Conservation (phyloP, 2,797 vertebrate genomes). For the Rhinogobio ventralis region DNA sequence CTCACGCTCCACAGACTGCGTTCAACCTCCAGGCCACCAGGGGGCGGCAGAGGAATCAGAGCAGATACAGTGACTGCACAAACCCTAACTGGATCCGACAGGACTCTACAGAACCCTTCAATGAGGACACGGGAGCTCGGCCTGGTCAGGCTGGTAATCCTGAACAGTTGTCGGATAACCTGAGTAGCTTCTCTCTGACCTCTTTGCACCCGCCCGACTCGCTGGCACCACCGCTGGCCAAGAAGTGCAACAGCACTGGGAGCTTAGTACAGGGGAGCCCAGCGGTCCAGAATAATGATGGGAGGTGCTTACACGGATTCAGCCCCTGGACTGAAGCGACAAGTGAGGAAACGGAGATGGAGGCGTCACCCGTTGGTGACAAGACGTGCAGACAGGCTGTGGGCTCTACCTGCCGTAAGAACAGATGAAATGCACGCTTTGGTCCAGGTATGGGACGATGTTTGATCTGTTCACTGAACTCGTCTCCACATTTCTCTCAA, state of each 20-base stretch:
- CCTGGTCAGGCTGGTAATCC: constrained; percentile 75
- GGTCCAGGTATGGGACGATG: constrained; percentile 59
- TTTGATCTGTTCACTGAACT: constrained; percentile 60
- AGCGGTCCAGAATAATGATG: constrained; percentile 69
- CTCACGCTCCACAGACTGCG: constrained; percentile 43
- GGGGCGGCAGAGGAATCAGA: constrained; percentile 89
- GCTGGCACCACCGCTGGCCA: constrained; percentile 70
- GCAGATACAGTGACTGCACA: constrained; percentile 86
- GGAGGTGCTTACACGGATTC: constrained; percentile 76
- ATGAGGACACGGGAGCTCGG: constrained; percentile 80
- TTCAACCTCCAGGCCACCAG: constrained; percentile 80
- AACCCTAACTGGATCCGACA: constrained; percentile 84
- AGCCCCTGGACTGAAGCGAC: constrained; percentile 66
- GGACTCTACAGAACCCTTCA: constrained; percentile 89
- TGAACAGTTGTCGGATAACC: constrained; percentile 86
- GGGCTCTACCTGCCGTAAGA: constrained; percentile 72
- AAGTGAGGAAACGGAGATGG: constrained; percentile 56
- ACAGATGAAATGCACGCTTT: constrained; percentile 77
- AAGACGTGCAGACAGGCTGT: constrained; percentile 64
- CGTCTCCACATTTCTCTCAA: constrained; percentile 54
- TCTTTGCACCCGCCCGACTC: constrained; percentile 84
- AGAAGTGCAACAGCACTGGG: constrained; percentile 93
- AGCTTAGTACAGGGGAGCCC: constrained; percentile 74
- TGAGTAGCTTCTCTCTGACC: constrained; percentile 91
- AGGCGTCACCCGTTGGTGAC: constrained; percentile 58